phyloP scores from a whole-genome alignment of 2,113 vertebrate genomes.

The Mesoclemmys tuberculata region DNA sequence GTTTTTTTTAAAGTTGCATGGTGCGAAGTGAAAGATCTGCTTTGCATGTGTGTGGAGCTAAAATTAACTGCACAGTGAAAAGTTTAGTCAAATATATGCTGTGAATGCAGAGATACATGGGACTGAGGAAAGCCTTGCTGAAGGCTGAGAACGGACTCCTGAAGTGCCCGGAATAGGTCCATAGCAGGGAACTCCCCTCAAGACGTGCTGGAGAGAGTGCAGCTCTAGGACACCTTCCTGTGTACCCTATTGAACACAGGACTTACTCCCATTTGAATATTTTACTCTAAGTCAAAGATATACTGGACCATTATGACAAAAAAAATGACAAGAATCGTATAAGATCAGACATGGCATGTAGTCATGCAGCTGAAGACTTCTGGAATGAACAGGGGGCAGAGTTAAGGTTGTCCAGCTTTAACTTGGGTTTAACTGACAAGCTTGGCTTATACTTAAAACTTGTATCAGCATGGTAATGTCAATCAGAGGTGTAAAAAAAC shows the following conservation, averaged over 20 bases:
- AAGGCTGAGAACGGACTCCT: not conserved
- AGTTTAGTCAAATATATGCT: not conserved
- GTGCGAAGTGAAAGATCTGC: not conserved
- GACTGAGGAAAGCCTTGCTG: not conserved
- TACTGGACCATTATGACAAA: not conserved
- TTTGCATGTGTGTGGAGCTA: not conserved
- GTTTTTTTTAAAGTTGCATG: not conserved
- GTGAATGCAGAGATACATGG: not conserved
- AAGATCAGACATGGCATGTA: not conserved
- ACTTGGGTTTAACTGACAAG: too few species aligned
- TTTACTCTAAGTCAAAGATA: not conserved
- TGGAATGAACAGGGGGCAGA: not conserved
- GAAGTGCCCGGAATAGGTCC: not conserved
- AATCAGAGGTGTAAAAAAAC: too few species aligned
- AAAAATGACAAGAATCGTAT: not conserved
- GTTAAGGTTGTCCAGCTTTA: too few species aligned
- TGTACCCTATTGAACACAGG: too few species aligned
- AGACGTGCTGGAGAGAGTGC: too few species aligned
- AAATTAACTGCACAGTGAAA: not conserved
- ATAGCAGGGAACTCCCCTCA: not conserved
- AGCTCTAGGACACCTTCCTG: too few species aligned
- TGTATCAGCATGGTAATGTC: too few species aligned
- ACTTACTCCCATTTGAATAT: too few species aligned
- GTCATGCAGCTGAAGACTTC: not conserved
- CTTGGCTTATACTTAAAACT: too few species aligned